A percentile compares a stretch with the other conserved stretches of the same genome.
phyloP scores from a whole-genome alignment of 2,113 vertebrate species.

The Myrmecobius fasciatus region DNA sequence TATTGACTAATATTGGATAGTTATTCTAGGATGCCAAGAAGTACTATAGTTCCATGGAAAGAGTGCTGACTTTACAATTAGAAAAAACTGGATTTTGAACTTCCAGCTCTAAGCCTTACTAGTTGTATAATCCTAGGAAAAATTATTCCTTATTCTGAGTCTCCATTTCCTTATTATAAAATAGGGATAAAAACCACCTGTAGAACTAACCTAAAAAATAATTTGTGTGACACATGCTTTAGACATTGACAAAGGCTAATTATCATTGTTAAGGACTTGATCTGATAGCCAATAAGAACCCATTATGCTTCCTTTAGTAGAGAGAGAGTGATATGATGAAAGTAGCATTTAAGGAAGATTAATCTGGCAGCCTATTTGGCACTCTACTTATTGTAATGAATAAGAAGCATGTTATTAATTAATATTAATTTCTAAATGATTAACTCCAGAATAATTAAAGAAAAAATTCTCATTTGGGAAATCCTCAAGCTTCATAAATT shows the following conservation, averaged over 20 bases:
- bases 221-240: neutral
- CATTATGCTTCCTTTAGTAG: neutral
- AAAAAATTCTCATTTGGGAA: constrained; percentile 21
- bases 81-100: neutral
- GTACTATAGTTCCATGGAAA: neutral
- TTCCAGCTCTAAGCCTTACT: neutral
- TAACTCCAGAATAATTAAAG: constrained; percentile 43
- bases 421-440: constrained; percentile 43
- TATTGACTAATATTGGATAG: neutral
- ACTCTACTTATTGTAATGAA: constrained; percentile 32
- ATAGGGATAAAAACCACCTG: neutral
- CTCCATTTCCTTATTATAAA: neutral
- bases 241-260: neutral
- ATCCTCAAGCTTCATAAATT: constrained; percentile 44
- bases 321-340: neutral
- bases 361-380: neutral
- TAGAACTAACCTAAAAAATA: neutral
- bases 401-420: constrained; percentile 23
- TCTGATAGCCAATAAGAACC: neutral
- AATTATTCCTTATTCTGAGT: neutral
- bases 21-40: neutral
- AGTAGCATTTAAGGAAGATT: constrained; percentile 15
- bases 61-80: neutral
- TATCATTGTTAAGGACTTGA: neutral
- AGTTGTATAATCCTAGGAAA: neutral